Percentiles rank a stretch among this genome's conserved stretches.
phyloP scores from a whole-genome alignment of 2,888 invertebrate species.

The Nemapogon koenigi region DNA sequence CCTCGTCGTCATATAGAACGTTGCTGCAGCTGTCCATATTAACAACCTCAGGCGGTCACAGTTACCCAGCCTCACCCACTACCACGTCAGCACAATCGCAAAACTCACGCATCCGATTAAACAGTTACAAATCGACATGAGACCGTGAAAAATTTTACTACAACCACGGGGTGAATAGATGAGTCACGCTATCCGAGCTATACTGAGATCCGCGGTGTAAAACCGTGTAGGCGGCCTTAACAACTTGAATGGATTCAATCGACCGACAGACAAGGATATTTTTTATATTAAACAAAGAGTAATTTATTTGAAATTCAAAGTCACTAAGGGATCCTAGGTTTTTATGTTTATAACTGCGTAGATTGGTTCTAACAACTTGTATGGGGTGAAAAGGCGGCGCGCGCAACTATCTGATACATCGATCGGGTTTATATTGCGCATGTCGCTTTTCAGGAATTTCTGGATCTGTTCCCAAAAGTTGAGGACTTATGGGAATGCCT shows the following conservation, averaged over 20 bases:
- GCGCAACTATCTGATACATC: constrained; percentile 59
- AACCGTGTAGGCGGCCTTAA: constrained; percentile 55
- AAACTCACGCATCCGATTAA: constrained; percentile 38
- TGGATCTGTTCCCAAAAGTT: no score
- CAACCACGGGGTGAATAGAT: constrained; percentile 47
- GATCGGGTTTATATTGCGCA: constrained; percentile 54
- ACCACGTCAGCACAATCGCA: background rate
- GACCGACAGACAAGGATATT: constrained; percentile 19
- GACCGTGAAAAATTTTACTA: constrained; percentile 1
- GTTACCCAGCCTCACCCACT: constrained; percentile 22
- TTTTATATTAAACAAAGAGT: no score
- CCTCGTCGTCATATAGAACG: constrained; percentile 62
- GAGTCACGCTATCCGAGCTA: constrained; percentile 46
- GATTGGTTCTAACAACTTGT: constrained; percentile 29
- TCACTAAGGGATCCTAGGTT: constrained; percentile 32
- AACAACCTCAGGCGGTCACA: no score
- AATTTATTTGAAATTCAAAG: background rate
- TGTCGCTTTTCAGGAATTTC: constrained; percentile 33
- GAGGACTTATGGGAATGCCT: no score
- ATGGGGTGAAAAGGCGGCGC: constrained; percentile 38
- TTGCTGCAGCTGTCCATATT: constrained; percentile 61
- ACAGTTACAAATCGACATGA: background rate
- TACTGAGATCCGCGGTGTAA: constrained; percentile 18
- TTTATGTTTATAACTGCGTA: constrained; percentile 53
- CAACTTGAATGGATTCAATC: constrained; percentile 7